phyloP scores from a whole-genome alignment of 2,113 vertebrate genomes.

The Notarius lentiginosus region DNA sequence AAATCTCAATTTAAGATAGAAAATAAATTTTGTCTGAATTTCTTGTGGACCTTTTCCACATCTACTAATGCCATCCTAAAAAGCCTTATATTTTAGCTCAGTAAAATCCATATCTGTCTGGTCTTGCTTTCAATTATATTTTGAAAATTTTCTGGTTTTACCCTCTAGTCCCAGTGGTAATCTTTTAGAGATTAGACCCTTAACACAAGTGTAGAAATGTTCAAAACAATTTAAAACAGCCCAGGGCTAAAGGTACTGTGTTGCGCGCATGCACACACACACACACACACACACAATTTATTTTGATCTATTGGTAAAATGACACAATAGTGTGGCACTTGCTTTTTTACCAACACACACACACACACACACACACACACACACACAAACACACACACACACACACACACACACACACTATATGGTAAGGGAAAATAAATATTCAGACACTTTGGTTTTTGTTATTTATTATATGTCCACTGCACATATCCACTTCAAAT shows the following conservation, averaged over 20 bases:
- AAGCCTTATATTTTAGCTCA: constrained; percentile 32
- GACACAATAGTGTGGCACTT: background rate
- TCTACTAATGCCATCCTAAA: background rate
- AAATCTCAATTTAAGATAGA: background rate
- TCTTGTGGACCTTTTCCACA: constrained; percentile 8
- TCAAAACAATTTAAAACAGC: constrained; percentile 8
- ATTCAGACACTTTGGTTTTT: background rate
- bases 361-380: too few species aligned
- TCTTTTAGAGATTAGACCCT: constrained; percentile 12
- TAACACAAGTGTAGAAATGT: constrained; percentile 11
- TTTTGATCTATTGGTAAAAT: background rate
- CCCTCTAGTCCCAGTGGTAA: background rate
- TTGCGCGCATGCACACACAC: too few species aligned
- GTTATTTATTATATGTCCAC: background rate
- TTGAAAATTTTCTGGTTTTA: constrained; percentile 22
- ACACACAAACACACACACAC: background rate
- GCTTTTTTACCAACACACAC: background rate
- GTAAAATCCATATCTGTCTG: constrained; percentile 40
- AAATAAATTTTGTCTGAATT: constrained; percentile 12
- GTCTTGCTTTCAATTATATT: constrained; percentile 23
- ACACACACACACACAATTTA: too few species aligned
- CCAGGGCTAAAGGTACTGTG: too few species aligned
- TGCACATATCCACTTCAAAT: background rate
- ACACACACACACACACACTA: background rate
- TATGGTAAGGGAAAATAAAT: background rate